These are phyloP conservation scores for Grantiella picta DNA, from an alignment of 2,113 vertebrate species.

Conservation along the genomic window DNA sequence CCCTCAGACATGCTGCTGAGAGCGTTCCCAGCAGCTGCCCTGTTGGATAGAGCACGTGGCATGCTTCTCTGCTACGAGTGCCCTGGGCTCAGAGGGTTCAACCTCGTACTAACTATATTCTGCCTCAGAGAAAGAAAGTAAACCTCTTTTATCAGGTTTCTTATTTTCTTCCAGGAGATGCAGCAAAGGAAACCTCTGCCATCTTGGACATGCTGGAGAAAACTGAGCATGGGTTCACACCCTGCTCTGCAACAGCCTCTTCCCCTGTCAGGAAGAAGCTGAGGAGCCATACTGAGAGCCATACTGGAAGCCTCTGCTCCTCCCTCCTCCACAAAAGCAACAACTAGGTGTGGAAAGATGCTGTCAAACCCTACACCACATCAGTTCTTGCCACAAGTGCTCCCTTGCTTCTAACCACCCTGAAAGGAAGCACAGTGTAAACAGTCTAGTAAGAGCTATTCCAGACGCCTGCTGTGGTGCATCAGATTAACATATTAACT, in stretches of 20 bases:
- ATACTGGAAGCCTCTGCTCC: neutral
- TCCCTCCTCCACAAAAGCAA: neutral
- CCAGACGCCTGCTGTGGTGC: constrained; percentile 5
- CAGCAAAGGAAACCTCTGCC: neutral
- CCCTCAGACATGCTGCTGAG: neutral
- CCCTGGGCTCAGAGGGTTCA: neutral
- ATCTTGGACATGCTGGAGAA: neutral
- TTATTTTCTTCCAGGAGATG: neutral
- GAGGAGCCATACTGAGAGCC: neutral
- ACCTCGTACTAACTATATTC: neutral
- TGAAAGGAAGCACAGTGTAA: neutral
- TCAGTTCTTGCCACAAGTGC: constrained; percentile 7
- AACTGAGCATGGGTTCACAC: neutral
- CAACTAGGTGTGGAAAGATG: constrained; percentile 30
- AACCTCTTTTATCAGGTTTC: neutral
- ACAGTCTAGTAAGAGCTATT: neutral
- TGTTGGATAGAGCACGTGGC: fast-evolving
- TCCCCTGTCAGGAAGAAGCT: neutral
- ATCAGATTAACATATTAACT: constrained; percentile 14
- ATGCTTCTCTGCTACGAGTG: neutral
- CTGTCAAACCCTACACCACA: constrained; percentile 22
- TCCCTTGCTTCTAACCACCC: neutral
- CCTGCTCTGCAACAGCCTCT: neutral
- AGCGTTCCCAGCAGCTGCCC: neutral
- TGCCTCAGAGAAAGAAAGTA: neutral